These are phyloP conservation scores for Pemphigus obesinymphae DNA, from an alignment of 1,140 invertebrate species.

Conservation along the genomic window DNA sequence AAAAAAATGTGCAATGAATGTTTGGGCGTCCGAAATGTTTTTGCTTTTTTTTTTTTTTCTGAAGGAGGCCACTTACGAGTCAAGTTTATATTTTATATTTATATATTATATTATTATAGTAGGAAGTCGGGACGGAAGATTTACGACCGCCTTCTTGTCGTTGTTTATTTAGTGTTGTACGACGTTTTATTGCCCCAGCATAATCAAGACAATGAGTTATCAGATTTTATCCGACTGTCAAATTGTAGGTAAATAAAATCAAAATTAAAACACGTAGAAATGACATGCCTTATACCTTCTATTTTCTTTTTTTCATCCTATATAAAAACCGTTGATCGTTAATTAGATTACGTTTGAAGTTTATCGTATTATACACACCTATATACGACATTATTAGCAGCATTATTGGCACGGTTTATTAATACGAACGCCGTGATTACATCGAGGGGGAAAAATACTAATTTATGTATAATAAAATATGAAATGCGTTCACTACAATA, in stretches of 20 bases:
- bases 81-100: too few species aligned
- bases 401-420: neutral
- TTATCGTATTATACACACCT: too few species aligned
- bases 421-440: neutral
- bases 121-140: neutral
- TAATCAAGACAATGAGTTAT: neutral
- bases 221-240: neutral
- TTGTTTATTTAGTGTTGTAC: neutral
- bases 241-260: neutral
- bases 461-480: neutral
- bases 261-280: neutral
- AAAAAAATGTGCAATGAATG: too few species aligned
- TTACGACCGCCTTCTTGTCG: neutral
- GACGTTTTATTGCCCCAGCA: neutral
- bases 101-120: too few species aligned
- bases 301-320: too few species aligned
- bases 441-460: neutral
- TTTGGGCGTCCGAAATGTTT: neutral
- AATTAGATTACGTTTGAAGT: neutral
- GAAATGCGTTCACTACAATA: neutral
- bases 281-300: too few species aligned
- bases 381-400: neutral
- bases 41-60: too few species aligned
- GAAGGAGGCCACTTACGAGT: neutral
- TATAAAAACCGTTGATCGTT: too few species aligned